Conservation (phyloP, 1,140 invertebrate species). For the Euura lappo region DNA sequence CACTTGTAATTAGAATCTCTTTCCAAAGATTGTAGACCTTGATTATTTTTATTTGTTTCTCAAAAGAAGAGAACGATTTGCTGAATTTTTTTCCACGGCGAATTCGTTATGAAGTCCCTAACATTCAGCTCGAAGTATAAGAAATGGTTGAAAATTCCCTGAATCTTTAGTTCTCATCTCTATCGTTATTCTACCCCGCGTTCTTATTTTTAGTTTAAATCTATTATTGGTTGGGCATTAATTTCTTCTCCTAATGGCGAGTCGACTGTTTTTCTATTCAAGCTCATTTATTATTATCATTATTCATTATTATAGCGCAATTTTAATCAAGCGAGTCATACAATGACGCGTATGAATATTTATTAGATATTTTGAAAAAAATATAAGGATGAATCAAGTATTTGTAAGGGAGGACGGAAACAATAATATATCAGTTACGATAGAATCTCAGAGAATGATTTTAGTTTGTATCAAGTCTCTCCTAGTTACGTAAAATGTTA, state of each 20-base stretch:
- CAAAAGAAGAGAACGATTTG: background rate
- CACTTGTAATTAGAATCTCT: background rate
- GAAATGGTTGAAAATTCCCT: no score
- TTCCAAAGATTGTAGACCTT: background rate
- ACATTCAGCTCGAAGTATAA: no score
- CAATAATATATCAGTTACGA: background rate
- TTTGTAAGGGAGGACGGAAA: background rate
- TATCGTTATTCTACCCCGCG: no score
- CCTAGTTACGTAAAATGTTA: background rate
- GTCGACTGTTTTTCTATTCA: background rate
- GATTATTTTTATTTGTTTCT: background rate
- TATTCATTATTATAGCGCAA: background rate
- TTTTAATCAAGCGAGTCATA: background rate
- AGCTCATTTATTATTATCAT: background rate
- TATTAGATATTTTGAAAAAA: slow-evolving; percentile 6
- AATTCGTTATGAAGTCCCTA: no score
- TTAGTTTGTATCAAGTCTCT: background rate
- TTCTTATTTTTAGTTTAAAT: no score
- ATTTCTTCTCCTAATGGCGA: no score
- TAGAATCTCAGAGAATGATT: slow-evolving; percentile 1
- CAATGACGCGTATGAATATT: background rate
- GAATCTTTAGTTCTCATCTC: no score
- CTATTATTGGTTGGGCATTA: no score
- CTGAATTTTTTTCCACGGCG: no score
- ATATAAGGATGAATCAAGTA: background rate